Evolutionary conservation across 1,140 invertebrate species (phyloP).

Genomic region (Saccostrea glomerata): DNA sequence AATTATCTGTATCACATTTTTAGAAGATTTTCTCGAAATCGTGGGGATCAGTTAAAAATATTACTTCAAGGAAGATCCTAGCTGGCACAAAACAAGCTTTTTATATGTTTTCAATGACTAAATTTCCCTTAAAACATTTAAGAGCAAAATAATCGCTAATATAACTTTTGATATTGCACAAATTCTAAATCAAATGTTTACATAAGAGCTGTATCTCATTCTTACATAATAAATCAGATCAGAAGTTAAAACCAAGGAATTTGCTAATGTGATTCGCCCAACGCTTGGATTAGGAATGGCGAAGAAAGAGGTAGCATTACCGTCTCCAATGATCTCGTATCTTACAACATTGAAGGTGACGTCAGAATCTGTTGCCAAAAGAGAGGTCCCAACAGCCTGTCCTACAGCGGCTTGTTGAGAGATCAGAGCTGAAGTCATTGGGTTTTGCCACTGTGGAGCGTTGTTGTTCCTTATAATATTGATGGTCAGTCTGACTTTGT

Average conservation of each 20-base stretch:
- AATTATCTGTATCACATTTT: too few relatives aligned
- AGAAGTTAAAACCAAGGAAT: constrained; percentile 38
- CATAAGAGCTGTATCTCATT: too few relatives aligned
- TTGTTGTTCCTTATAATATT: constrained; percentile 61
- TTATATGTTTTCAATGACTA: too few relatives aligned
- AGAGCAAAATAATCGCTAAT: too few relatives aligned
- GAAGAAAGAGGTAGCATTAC: constrained; percentile 60
- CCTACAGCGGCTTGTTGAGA: constrained; percentile 20
- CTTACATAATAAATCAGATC: constrained; percentile 56
- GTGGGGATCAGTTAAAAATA: too few relatives aligned
- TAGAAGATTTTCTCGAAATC: too few relatives aligned
- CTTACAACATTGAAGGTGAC: constrained; percentile 55
- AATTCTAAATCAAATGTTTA: too few relatives aligned
- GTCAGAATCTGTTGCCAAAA: constrained; percentile 46
- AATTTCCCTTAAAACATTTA: too few relatives aligned
- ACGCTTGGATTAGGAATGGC: constrained; percentile 37
- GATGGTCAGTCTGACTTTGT: constrained; percentile 60
- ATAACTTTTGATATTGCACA: too few relatives aligned
- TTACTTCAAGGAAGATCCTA: too few relatives aligned
- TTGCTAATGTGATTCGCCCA: constrained; percentile 54
- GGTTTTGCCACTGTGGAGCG: constrained; percentile 59
- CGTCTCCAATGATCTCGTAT: constrained; percentile 69
- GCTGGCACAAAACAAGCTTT: too few relatives aligned
- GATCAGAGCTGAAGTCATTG: constrained; percentile 19
- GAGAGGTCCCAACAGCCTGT: constrained; percentile 31